These are phyloP conservation scores for Microcebus jonahi DNA, from an alignment of 2,113 vertebrate species.

Conservation along the genomic window DNA sequence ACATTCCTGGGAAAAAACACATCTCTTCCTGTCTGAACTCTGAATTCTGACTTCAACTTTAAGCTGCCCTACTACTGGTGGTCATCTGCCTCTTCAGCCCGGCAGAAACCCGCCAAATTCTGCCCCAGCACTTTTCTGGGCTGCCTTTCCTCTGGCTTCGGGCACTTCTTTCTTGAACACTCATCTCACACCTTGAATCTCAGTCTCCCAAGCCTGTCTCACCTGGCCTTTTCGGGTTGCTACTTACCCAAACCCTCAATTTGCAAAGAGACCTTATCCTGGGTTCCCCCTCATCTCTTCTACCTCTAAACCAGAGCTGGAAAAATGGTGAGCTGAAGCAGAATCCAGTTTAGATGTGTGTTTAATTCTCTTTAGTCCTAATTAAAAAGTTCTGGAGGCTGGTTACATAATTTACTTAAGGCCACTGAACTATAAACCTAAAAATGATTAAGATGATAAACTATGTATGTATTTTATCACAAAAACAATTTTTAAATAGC, in stretches of 20 bases:
- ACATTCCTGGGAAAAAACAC: neutral
- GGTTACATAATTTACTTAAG: neutral
- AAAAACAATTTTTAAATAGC: neutral
- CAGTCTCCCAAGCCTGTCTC: neutral
- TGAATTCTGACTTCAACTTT: neutral
- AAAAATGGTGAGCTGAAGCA: neutral
- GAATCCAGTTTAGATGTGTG: neutral
- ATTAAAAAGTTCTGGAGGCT: neutral
- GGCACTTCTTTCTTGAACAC: neutral
- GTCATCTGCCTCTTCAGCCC: neutral
- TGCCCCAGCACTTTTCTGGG: neutral
- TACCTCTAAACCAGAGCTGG: neutral
- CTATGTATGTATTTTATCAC: neutral
- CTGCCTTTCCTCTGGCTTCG: neutral
- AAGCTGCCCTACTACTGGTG: neutral
- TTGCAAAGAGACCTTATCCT: neutral
- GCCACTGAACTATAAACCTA: neutral
- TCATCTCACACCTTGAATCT: neutral
- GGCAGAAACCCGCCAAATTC: neutral
- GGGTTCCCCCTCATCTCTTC: neutral
- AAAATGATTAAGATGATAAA: neutral
- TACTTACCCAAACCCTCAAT: neutral
- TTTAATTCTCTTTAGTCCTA: neutral
- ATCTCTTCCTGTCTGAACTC: neutral
- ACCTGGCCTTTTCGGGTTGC: neutral